Conservation (phyloP, 2,113 vertebrate genomes). For the Pao palembangensis region DNA sequence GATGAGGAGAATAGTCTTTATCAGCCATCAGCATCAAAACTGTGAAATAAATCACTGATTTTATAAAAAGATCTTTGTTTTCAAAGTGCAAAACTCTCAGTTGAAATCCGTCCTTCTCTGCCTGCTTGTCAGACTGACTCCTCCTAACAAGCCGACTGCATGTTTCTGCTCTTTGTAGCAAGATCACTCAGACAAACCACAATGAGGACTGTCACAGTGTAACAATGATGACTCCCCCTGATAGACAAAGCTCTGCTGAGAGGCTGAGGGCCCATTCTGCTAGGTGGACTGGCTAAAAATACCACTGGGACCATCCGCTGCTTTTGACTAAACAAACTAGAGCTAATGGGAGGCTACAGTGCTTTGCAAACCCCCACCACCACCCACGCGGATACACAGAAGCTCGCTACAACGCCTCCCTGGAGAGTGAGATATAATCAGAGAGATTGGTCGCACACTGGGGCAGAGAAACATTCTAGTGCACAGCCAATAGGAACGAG, state of each 20-base stretch:
- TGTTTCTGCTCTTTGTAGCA: conserved; percentile 3
- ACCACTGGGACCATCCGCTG: conserved; percentile 60
- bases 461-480: conserved; percentile 46
- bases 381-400: conserved; percentile 6
- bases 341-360: conserved; percentile 66
- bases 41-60: neutral
- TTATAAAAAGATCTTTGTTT: neutral
- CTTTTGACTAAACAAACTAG: conserved; percentile 69
- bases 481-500: conserved; percentile 53
- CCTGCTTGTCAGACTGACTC: neutral
- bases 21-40: neutral
- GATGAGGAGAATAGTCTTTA: neutral
- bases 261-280: conserved; percentile 30
- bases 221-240: conserved; percentile 42
- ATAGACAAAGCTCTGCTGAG: conserved; percentile 53
- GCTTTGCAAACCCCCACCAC: conserved; percentile 5
- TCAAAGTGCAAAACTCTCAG: neutral
- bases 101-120: neutral
- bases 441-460: conserved; percentile 63
- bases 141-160: conserved; percentile 24
- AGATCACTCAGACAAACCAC: conserved; percentile 38
- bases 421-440: conserved; percentile 70
- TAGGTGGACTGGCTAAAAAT: conserved; percentile 56
- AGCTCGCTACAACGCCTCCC: conserved; percentile 55
- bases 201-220: conserved; percentile 29